Evolutionary conservation across 2,888 invertebrate species (phyloP).

Genomic region (Eubasilissa splendida): DNA sequence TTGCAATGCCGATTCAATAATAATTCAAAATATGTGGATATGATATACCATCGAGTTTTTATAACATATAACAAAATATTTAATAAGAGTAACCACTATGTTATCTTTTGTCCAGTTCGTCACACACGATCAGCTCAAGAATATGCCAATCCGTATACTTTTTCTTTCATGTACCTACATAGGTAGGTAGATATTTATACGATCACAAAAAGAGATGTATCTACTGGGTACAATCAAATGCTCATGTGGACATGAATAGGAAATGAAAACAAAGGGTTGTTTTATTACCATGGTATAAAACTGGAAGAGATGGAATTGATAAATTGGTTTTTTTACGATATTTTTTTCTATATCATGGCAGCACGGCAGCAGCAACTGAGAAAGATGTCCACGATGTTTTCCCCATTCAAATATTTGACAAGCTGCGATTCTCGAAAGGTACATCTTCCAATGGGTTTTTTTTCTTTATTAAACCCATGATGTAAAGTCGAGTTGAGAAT

Average conservation of each 20-base stretch:
- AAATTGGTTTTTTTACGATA: slow-evolving; percentile 55
- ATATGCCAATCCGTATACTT: too few relatives aligned
- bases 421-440: background rate
- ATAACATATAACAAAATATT: too few relatives aligned
- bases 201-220: slow-evolving; percentile 28
- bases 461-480: background rate
- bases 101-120: too few relatives aligned
- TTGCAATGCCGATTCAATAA: too few relatives aligned
- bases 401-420: slow-evolving; percentile 16
- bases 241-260: slow-evolving; percentile 50
- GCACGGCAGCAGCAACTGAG: slow-evolving; percentile 43
- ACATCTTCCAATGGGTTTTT: background rate
- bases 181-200: slow-evolving; percentile 6
- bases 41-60: too few relatives aligned
- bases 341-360: slow-evolving; percentile 43
- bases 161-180: too few relatives aligned
- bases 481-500: too few relatives aligned
- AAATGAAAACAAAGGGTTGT: slow-evolving; percentile 56
- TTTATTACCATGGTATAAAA: slow-evolving; percentile 52
- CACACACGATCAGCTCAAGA: too few relatives aligned
- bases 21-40: too few relatives aligned
- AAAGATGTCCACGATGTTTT: slow-evolving; percentile 35
- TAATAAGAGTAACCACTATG: too few relatives aligned
- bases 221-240: slow-evolving; percentile 44
- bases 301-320: slow-evolving; percentile 50